Base-by-base conservation (phyloP, 2,113 vertebrate genomes). In the Tenebrosternarchus preto region DNA sequence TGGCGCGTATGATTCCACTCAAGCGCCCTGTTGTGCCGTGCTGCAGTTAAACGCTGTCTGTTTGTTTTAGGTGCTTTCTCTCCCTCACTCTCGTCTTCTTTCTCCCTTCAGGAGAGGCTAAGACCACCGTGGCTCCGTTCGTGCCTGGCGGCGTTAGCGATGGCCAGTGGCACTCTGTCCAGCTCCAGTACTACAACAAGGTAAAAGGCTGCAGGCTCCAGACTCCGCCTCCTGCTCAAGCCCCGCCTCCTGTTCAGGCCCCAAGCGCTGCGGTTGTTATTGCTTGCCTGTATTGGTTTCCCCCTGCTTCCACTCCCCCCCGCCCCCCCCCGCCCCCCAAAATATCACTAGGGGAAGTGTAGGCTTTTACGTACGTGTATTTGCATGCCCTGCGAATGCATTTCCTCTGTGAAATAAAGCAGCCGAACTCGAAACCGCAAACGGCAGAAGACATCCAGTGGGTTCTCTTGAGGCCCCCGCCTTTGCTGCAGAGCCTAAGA, bases 141-240 rank as follows among this genome's bases (percentile, higher is more conserved):
- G 78, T 98, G 33, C 90, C 74, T 0, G 95, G 96, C 0, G 98
- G 98, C 0, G 96, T 99, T 84, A 99, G 98, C 0, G 96, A 98
- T 0, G 96, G 97, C 57, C 95, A 93, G 73, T 99, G 98, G 98
- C 98, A 99, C 84, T 95, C 95, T 0, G 95, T 99, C 36, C 96
- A 95, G 89, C 94, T 98, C 80, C 96, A 95, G 79, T 99, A 99
- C 92, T 98, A 98, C 92, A 99, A 99, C 85, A 99, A 97, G 95
- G 98, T 99, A 95, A 92, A 87, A 53, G 22, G n/a, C 46, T 1
- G 50, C 36, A 24, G 33, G 22, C 31, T 56, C 56, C 39, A 50
- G 12, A 50, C 43, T 1, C 20, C 0, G 56, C 3, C 63, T 77
- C 3, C 8, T 36, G 60, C 63, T 12, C 4, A 33, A 4, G 56